Conservation (phyloP, 2,113 vertebrate genomes). For the Sterna hirundo region DNA sequence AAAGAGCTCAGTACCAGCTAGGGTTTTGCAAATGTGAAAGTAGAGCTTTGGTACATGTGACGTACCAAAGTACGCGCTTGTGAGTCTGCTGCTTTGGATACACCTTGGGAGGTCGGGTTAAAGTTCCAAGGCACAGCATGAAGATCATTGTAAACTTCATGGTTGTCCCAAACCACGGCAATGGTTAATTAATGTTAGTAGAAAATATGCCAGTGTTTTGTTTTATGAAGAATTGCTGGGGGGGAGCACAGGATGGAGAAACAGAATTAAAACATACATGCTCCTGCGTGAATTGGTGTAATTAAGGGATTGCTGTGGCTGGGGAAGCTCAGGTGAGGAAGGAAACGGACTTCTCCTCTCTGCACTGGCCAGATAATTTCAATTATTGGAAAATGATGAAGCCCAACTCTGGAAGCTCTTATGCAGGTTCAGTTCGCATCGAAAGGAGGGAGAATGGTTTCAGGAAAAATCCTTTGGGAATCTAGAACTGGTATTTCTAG, state of each 20-base stretch:
- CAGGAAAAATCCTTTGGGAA: neutral
- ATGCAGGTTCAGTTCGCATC: neutral
- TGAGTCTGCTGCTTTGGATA: neutral
- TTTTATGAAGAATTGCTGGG: neutral
- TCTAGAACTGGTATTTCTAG: neutral
- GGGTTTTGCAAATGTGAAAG: neutral
- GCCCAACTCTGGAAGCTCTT: neutral
- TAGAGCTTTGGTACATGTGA: neutral
- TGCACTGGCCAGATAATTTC: neutral
- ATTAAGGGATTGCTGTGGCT: neutral
- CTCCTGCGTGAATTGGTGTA: neutral
- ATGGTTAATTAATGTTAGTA: neutral
- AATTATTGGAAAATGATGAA: neutral
- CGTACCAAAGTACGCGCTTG: neutral
- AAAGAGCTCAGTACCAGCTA: neutral
- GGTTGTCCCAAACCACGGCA: neutral
- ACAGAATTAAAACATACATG: neutral
- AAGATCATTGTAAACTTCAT: accelerated
- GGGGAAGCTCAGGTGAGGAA: neutral
- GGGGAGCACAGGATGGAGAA: neutral
- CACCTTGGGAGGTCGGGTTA: neutral
- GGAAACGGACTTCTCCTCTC: neutral
- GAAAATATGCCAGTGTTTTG: neutral
- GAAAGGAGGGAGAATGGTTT: neutral
- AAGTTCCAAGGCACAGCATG: neutral